phyloP scores from a whole-genome alignment of 1,140 invertebrate genomes.

The Wasmannia auropunctata region DNA sequence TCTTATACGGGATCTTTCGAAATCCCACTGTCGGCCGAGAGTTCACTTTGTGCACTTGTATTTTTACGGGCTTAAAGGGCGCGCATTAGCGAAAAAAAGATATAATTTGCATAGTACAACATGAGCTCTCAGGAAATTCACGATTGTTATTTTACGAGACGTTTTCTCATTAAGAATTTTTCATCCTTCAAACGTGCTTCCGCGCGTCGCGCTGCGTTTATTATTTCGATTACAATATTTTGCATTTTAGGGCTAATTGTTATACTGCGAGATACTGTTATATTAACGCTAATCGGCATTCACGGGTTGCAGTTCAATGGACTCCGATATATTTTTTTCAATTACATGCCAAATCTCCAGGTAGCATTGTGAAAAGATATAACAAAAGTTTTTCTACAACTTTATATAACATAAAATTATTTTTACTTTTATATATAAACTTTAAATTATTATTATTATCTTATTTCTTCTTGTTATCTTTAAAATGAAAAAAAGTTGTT shows the following conservation, averaged over 20 bases:
- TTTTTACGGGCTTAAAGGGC: slow-evolving; percentile 26
- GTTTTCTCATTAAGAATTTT: neutral
- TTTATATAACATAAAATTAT: no score
- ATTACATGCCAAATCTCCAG: no score
- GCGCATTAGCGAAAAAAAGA: neutral
- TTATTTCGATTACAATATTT: neutral
- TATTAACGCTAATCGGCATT: no score
- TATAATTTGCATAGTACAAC: slow-evolving; percentile 19
- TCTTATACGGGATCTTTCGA: neutral
- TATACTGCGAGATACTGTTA: neutral
- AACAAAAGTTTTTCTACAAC: no score
- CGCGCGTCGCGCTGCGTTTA: neutral
- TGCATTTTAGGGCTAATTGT: neutral
- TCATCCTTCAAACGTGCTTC: neutral
- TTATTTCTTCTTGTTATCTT: no score
- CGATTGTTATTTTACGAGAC: slow-evolving; percentile 2
- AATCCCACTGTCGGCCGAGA: neutral
- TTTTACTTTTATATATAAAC: no score
- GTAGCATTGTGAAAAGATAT: no score
- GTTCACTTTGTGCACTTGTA: neutral
- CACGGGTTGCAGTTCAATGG: no score
- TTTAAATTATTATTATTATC: no score
- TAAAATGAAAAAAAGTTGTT: no score
- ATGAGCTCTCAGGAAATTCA: neutral
- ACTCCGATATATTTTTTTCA: no score